Evolutionary conservation across 1,140 invertebrate species (phyloP), one percentile per base, ranked within the genome.

Genomic region (Thalassaphorura encarpata): DNA sequence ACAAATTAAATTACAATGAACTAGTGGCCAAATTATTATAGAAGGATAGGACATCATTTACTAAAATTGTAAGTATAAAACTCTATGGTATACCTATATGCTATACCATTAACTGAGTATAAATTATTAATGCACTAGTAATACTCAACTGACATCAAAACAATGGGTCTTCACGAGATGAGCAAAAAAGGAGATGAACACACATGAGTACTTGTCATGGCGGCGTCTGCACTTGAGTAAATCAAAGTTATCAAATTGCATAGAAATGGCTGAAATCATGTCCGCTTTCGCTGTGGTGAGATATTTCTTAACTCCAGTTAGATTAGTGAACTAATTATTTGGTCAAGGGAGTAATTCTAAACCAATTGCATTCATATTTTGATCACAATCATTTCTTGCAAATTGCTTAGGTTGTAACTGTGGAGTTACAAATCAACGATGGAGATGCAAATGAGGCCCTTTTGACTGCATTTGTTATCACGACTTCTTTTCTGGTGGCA

Each of bases 401-500:
- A n/a, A 23, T 23, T 6, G 46, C 24, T 23, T 18, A 64, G 62
- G 62, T 64, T 1, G 62, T 56, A 2, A 64, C 62, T 0, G 62
- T 64, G 1, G 62, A 65, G 29, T 39, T 65, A 1, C 63, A 65
- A 60, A 65, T 65, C 21, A 65, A 60, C 33, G 63, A 61, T 21
- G 59, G 43, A 5, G 60, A 60, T 43, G 54, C 51, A 3, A 59
- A 54, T 46, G 51, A 51, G 8, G 19, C 26, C 26, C 33, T 65
- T 1, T 36, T 65, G 29, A 42, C 40, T 8, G 53, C 56, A 23
- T 65, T 65, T 48, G 56, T 58, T 0, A 45, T 65, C 3, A 52
- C 48, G 2, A 65, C 63, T 2, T 77, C 78, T 1, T 67, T 82
- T 11, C 69, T 82, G 3, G 79, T 82, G 3, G 73, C 78, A 2